These are phyloP conservation scores for Geotrypetes seraphini DNA, from an alignment of 2,797 vertebrate species.

Conservation along the genomic window DNA sequence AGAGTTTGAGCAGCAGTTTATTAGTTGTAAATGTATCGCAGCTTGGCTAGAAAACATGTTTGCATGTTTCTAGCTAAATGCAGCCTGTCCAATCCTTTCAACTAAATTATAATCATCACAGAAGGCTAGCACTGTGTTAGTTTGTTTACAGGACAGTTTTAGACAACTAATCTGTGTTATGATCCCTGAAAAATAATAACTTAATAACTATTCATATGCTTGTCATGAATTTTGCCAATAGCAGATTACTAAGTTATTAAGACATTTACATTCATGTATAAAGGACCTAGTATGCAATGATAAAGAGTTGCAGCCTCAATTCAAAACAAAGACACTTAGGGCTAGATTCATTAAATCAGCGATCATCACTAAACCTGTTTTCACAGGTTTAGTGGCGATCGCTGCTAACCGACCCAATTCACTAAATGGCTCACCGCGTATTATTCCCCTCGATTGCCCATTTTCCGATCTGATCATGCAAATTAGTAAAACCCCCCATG, in stretches of 20 bases:
- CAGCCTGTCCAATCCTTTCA: constrained; percentile 46
- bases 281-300: too few species aligned
- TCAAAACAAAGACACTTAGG: too few species aligned
- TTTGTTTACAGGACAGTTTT: constrained; percentile 50
- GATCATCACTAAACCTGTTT: too few species aligned
- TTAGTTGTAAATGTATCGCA: constrained; percentile 61
- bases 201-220: constrained; percentile 20
- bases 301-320: too few species aligned
- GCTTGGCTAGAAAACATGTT: constrained; percentile 45
- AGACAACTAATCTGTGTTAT: constrained; percentile 41
- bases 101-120: constrained; percentile 37
- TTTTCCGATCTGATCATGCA: too few species aligned
- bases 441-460: too few species aligned
- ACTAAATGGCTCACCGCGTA: too few species aligned
- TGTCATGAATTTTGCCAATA: constrained; percentile 1
- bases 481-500: too few species aligned
- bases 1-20: too few species aligned
- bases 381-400: too few species aligned
- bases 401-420: too few species aligned
- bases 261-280: not conserved
- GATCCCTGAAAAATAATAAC: constrained; percentile 30
- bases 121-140: constrained; percentile 40
- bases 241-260: constrained; percentile 6
- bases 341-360: too few species aligned
- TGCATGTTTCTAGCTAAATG: constrained; percentile 47